Evolutionary conservation across 2,113 vertebrate genomes (phyloP), one percentile per base, ranked within the genome.

Genomic region (Phocoena phocoena): DNA sequence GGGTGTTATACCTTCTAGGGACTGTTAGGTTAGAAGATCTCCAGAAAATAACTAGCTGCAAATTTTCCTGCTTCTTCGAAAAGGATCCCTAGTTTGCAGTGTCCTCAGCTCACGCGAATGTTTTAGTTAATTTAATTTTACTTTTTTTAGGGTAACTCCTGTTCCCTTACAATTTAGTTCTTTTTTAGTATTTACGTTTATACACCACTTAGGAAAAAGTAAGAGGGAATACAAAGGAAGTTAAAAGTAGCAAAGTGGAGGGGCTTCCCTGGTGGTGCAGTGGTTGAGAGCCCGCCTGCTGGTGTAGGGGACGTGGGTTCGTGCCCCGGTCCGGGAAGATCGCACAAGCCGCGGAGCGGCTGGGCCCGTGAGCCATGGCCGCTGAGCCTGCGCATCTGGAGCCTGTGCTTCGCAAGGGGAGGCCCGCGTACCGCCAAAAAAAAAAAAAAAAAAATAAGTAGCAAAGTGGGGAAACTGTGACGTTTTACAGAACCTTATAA

Each of bases 211-310:
- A 80, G n/a, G 14, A 73, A 88, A 93, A 93, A 89, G 10, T 26
- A 86, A 92, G 31, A 94, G 12, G 28, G 20, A 95, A 41, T 73
- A 50, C 68, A 92, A 77, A 47, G 23, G 44, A 95, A 86, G 26
- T 31, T 86, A 28, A 89, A 86, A 89, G 21, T 36, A 79, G n/a
- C 11, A 76, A 76, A 88, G 14, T 47, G 67, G 14, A 20, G 17
- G 2, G 47, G 13, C 47, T 50, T 50, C 47, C 13, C 13, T 50
- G 47, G 47, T 50, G 47, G 47, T 13, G 13, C 47, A 50, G 47
- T 50, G 47, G 47, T 50, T 50, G 47, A 14, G 13, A 14, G 47
- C 14, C 47, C 3, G 2, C 3, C 13, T 50, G 47, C 12, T 3
- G 3, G 13, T 50, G 12, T 12, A 50, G 12, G 0, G 47, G 12